Evolutionary conservation across 2,797 vertebrate species (phyloP).

Genomic region (Hozukius guyotensis): DNA sequence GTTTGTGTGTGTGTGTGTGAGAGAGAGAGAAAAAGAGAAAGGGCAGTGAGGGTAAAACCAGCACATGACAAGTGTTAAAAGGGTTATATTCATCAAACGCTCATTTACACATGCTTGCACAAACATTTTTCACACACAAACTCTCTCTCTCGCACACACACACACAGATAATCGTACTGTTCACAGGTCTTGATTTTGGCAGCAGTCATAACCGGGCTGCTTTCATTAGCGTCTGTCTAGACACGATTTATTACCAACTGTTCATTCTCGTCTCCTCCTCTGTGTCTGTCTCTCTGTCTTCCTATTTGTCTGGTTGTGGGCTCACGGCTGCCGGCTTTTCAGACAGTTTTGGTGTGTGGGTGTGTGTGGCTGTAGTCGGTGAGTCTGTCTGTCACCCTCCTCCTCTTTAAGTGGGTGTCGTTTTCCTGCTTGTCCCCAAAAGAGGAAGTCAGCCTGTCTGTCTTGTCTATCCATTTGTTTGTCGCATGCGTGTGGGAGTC

Average conservation of each 20-base stretch:
- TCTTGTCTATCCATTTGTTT: constrained; percentile 24
- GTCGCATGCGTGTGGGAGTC: constrained; percentile 34
- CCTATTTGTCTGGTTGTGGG: constrained; percentile 25
- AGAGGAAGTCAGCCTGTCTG: constrained; percentile 53
- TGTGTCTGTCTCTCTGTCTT: constrained; percentile 28
- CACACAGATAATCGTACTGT: constrained; percentile 16
- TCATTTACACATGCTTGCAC: constrained; percentile 36
- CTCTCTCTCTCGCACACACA: background rate
- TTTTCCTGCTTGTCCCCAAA: constrained; percentile 45
- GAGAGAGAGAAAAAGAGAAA: background rate
- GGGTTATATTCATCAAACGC: constrained; percentile 66
- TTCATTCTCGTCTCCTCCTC: constrained; percentile 49
- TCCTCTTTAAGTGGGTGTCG: constrained; percentile 52
- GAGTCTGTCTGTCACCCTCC: constrained; percentile 58
- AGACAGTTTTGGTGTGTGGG: constrained; percentile 15
- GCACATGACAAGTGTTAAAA: constrained; percentile 63
- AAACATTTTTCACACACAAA: constrained; percentile 19
- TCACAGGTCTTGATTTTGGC: constrained; percentile 63
- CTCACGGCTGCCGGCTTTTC: constrained; percentile 26
- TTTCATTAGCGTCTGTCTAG: constrained; percentile 77
- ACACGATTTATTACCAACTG: constrained; percentile 71
- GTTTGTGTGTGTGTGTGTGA: background rate
- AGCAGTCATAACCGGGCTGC: constrained; percentile 39
- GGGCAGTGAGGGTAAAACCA: constrained; percentile 8
- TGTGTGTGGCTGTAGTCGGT: background rate